Evolutionary conservation across 2,888 invertebrate genomes (phyloP), one percentile per base, ranked within the genome.

Genomic region (Cabera pusaria): DNA sequence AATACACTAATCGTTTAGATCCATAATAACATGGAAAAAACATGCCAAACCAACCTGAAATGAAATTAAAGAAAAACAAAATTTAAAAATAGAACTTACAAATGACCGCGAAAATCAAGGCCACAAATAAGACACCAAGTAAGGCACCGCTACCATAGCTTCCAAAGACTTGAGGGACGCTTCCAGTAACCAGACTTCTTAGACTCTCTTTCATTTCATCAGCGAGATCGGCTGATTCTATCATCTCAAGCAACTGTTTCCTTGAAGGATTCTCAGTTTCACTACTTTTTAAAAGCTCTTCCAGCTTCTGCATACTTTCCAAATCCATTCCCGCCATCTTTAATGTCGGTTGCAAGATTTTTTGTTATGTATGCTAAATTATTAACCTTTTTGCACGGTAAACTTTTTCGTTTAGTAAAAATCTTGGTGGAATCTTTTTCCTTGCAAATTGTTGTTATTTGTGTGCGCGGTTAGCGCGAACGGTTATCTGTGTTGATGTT

Each of bases 131-230:
- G 1, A 87, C 39, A 0, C 71, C 82, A 20, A 85, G 34, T 1
- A 67, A 12, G 0, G 72, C 60, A 0, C 81, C 72, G 22, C 65
- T 56, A 0, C 66, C 68, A 2, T 64, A 58, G 1, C 65, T 57
- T 0, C 78, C 84, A 6, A 86, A 73, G 1, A 84, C 72, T 55
- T 70, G 75, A 0, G 72, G 87, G 27, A 76, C 73, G 23, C 87
- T 77, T 0, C 84, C 90, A 0, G 83, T 68, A 26, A 93, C 59
- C 64, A 90, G 82, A 1, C 79, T 79, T 35, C 81, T 87, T 8
- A 94, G 56, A 32, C 80, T 88, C n/a, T 90, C 90, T 47, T 90
- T 92, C 31, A 93, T 90, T 9, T 92, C 92, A 2, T 93, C 93
- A 28, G 90, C 77, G 1, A 94, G 61, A 1, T 90, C 91, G 56